Evolutionary conservation across 2,113 vertebrate species (phyloP).

Genomic region (Onychostoma macrolepis): DNA sequence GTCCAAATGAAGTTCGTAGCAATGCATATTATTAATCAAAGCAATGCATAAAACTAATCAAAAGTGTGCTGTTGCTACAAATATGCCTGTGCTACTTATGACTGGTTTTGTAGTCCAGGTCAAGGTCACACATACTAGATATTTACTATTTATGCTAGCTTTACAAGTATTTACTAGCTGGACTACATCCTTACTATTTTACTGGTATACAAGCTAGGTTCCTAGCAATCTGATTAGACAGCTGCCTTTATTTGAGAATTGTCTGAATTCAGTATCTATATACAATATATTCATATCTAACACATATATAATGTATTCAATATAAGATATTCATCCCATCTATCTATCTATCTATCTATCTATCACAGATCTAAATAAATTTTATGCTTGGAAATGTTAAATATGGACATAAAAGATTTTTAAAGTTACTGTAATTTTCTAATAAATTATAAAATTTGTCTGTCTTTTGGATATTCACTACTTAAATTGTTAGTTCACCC

Average conservation of each 20-base stretch:
- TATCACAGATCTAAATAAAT: background rate
- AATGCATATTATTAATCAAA: too few species aligned
- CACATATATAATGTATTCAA: background rate
- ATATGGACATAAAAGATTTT: background rate
- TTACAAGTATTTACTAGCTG: background rate
- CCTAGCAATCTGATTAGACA: background rate
- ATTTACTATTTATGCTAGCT: background rate
- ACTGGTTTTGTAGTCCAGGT: too few species aligned
- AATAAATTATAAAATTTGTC: background rate
- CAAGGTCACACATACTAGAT: background rate
- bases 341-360: background rate
- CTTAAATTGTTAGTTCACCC: background rate
- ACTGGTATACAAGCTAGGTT: background rate
- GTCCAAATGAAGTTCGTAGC: too few species aligned
- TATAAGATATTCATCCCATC: background rate
- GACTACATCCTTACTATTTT: background rate
- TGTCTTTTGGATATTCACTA: background rate
- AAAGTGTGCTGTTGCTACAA: too few species aligned
- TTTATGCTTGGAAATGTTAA: too few species aligned
- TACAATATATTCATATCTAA: too few species aligned
- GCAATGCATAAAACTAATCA: too few species aligned
- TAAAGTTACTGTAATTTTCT: background rate
- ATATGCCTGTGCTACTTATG: too few species aligned
- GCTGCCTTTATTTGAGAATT: background rate
- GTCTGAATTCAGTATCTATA: background rate